Conservation (phyloP, 2,888 invertebrate genomes). For the Drymonia ruficornis region DNA sequence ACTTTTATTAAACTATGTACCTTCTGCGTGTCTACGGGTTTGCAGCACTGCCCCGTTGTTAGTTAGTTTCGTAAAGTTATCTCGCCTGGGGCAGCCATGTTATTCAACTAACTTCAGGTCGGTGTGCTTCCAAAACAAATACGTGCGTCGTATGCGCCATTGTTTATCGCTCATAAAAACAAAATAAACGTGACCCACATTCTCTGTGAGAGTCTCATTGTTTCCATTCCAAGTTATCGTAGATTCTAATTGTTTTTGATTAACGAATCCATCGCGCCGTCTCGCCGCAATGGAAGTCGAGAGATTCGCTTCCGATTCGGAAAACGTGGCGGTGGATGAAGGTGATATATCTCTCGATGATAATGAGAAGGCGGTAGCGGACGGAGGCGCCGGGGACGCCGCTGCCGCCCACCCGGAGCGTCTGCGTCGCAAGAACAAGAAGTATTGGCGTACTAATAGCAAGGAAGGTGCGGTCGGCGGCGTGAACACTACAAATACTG, state of each 20-base stretch:
- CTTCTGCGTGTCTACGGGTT: background rate
- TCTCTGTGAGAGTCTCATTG: conserved; percentile 32
- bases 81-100: background rate
- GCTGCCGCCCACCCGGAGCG: conserved; percentile 66
- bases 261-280: conserved; percentile 35
- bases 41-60: background rate
- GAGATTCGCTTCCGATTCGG: conserved; percentile 69
- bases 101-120: conserved; percentile 66
- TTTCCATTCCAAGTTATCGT: conserved; percentile 28
- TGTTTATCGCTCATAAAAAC: conserved; percentile 55
- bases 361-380: conserved; percentile 62
- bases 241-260: conserved; percentile 18
- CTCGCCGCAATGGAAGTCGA: conserved; percentile 79
- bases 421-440: conserved; percentile 70
- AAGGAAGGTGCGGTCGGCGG: conserved; percentile 68
- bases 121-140: conserved; percentile 79
- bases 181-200: conserved; percentile 41
- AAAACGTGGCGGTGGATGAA: conserved; percentile 78
- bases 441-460: conserved; percentile 73
- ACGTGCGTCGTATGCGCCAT: conserved; percentile 59
- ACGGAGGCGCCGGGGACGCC: conserved; percentile 77
- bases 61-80: background rate
- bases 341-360: conserved; percentile 49
- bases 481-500: conserved; percentile 30
- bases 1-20: no score